phyloP scores from a whole-genome alignment of 1,140 invertebrate genomes.

The Drosophila funebris region DNA sequence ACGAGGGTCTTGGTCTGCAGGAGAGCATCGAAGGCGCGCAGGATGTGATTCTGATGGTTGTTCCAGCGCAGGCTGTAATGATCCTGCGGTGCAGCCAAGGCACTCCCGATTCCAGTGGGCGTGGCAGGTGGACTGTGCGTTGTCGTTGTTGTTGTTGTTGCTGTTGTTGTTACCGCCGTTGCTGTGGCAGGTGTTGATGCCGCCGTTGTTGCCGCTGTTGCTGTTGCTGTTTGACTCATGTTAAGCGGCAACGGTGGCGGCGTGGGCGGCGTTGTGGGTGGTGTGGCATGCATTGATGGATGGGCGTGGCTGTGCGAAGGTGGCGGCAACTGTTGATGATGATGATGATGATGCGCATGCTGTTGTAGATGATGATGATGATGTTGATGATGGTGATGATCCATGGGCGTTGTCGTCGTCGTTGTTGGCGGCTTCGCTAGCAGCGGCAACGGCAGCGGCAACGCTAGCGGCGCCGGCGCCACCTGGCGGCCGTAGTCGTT shows the following conservation, averaged over 20 bases:
- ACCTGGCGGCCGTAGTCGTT: conserved; percentile 70
- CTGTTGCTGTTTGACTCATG: conserved; percentile 59
- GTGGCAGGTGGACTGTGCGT: conserved; percentile 66
- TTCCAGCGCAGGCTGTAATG: conserved; percentile 96
- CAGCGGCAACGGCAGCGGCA: conserved; percentile 49
- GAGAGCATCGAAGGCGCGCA: conserved; percentile 92
- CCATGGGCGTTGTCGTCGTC: conserved; percentile 17
- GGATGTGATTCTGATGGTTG: conserved; percentile 94
- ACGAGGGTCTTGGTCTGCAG: conserved; percentile 93
- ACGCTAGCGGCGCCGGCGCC: conserved; percentile 53
- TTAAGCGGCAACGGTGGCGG: conserved; percentile 70
- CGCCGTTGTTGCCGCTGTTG: background rate
- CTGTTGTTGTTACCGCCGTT: conserved; percentile 15
- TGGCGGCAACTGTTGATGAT: conserved; percentile 19
- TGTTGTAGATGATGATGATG: background rate
- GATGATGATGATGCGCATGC: conserved; percentile 22
- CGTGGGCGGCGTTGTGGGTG: conserved; percentile 75
- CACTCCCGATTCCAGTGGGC: conserved; percentile 38
- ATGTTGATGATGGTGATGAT: background rate
- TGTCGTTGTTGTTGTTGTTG: conserved; percentile 5
- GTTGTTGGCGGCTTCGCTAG: conserved; percentile 49
- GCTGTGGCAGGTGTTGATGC: background rate
- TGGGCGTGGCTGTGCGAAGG: conserved; percentile 46
- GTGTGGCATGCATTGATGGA: conserved; percentile 62
- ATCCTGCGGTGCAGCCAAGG: conserved; percentile 84